phyloP scores from a whole-genome alignment of 2,888 invertebrate genomes.

The Acleris laterana region DNA sequence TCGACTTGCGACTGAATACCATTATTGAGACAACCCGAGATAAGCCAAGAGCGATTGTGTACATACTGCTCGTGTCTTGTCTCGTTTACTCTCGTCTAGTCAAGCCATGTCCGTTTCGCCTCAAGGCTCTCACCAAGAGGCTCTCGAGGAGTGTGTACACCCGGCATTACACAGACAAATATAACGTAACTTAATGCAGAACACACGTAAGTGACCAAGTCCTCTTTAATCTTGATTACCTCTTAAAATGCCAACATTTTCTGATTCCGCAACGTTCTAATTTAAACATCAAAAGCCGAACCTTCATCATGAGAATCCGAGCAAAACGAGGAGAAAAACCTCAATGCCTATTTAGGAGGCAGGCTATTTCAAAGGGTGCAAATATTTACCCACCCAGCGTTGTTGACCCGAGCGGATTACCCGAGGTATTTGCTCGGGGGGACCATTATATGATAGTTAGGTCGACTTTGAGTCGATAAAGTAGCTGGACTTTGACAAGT shows the following conservation, averaged over 20 bases:
- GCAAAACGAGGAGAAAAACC: slow-evolving; percentile 25
- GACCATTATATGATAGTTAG: slow-evolving; percentile 14
- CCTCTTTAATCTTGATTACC: not conserved
- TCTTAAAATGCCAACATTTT: slow-evolving; percentile 1
- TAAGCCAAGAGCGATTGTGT: no score
- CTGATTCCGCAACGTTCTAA: slow-evolving; percentile 5
- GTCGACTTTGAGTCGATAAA: not conserved
- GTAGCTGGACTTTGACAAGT: not conserved
- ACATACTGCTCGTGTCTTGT: no score
- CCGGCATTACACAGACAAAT: no score
- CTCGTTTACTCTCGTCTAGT: no score
- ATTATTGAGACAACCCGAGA: no score
- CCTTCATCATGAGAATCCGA: slow-evolving; percentile 11
- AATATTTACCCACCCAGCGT: slow-evolving; percentile 25
- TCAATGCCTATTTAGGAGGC: slow-evolving; percentile 26
- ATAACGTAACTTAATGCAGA: no score
- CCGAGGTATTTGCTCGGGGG: slow-evolving; percentile 21
- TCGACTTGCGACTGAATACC: no score
- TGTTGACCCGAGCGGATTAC: slow-evolving; percentile 30
- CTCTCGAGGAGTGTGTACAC: no score
- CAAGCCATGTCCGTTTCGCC: no score
- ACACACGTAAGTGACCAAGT: not conserved
- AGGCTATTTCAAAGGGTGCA: slow-evolving; percentile 31
- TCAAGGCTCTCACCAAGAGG: no score
- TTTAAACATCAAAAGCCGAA: slow-evolving; percentile 27